phyloP scores from a whole-genome alignment of 2,888 invertebrate species.

The Schizaphis graminum region DNA sequence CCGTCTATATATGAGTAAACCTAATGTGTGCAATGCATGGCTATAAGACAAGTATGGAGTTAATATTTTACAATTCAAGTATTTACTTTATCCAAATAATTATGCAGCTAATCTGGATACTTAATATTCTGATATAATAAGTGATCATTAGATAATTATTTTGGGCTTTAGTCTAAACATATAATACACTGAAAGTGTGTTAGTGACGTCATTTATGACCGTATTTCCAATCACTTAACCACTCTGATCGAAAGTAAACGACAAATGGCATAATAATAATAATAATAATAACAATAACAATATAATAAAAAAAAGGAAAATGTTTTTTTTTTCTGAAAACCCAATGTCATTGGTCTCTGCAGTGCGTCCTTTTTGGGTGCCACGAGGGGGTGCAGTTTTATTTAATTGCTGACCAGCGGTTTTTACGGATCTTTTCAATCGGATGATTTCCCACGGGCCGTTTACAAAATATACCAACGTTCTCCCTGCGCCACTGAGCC shows the following conservation, averaged over 20 bases:
- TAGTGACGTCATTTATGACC: not conserved
- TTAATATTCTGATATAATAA: not conserved
- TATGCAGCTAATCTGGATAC: not conserved
- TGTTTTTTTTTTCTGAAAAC: slow-evolving; percentile 17
- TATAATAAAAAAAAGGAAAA: not conserved
- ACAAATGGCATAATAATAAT: not conserved
- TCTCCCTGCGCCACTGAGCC: not conserved
- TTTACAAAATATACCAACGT: slow-evolving; percentile 31
- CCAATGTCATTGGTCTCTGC: not conserved
- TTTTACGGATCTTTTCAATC: slow-evolving; percentile 59
- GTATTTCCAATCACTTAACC: slow-evolving; percentile 32
- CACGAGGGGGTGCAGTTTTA: slow-evolving; percentile 14
- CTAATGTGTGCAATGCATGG: not conserved
- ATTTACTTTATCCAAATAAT: not conserved
- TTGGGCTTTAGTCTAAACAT: not conserved
- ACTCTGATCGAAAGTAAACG: not conserved
- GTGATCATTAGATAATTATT: not conserved
- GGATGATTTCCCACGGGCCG: slow-evolving; percentile 63
- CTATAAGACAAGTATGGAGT: not conserved
- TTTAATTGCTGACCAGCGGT: slow-evolving; percentile 61
- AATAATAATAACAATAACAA: slow-evolving; percentile 29
- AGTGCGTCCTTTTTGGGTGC: not conserved
- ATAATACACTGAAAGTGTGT: not conserved
- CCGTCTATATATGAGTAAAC: not conserved
- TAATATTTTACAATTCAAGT: not conserved